Evolutionary conservation across 1,140 invertebrate species (phyloP).

Genomic region (Spodoptera frugiperda): DNA sequence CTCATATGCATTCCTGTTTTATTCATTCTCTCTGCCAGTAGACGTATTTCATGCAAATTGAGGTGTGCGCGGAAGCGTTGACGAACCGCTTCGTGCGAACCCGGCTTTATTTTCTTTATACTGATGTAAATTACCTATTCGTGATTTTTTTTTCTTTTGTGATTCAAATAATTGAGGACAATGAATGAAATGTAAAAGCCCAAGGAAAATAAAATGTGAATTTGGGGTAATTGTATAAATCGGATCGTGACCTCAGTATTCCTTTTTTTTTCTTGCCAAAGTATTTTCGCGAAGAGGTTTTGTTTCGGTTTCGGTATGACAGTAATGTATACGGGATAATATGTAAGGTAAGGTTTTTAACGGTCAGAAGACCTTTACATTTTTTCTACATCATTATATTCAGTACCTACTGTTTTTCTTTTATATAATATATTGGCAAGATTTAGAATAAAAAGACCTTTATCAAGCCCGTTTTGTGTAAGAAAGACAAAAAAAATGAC

Average conservation of each 20-base stretch:
- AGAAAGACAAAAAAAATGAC: too few species aligned
- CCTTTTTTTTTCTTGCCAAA: background rate
- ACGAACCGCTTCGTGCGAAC: slow-evolving; percentile 15
- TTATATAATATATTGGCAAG: background rate
- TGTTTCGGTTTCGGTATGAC: slow-evolving; percentile 19
- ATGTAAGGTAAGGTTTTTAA: slow-evolving; percentile 14
- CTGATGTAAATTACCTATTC: slow-evolving; percentile 24
- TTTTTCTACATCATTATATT: background rate
- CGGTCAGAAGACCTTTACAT: background rate
- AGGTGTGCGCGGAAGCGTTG: background rate
- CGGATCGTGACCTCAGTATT: slow-evolving; percentile 37
- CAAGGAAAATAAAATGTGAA: slow-evolving; percentile 35
- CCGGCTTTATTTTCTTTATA: slow-evolving; percentile 24
- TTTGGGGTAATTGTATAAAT: slow-evolving; percentile 39
- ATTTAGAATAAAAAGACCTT: too few species aligned
- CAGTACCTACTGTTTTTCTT: background rate
- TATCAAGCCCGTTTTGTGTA: too few species aligned
- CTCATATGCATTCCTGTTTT: slow-evolving; percentile 33
- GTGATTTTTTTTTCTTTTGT: slow-evolving; percentile 41
- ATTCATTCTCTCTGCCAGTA: slow-evolving; percentile 18
- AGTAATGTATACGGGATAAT: slow-evolving; percentile 23
- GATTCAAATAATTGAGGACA: slow-evolving; percentile 46
- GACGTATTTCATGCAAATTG: slow-evolving; percentile 34
- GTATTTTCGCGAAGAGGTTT: slow-evolving; percentile 7
- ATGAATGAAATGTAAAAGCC: slow-evolving; percentile 35